phyloP scores from a whole-genome alignment of 2,888 invertebrate genomes.

The Rutpela maculata region DNA sequence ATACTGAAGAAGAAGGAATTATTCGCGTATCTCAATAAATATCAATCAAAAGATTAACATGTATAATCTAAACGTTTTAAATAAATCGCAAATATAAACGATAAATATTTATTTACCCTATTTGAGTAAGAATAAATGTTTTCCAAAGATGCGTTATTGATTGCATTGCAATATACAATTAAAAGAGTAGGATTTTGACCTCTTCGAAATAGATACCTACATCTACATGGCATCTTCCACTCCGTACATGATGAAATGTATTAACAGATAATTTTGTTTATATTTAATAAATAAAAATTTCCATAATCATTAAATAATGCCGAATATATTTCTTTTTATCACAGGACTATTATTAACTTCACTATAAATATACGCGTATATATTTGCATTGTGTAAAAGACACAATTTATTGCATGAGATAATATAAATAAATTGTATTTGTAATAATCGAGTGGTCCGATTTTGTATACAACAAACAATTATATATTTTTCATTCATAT shows the following conservation, averaged over 20 bases:
- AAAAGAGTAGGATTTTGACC: not conserved
- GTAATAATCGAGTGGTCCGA: not conserved
- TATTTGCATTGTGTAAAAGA: slow-evolving; percentile 23
- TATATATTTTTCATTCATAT: too few relatives aligned
- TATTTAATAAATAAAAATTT: slow-evolving; percentile 15
- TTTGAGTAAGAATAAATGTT: not conserved
- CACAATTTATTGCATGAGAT: not conserved
- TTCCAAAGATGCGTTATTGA: not conserved
- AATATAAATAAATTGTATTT: not conserved
- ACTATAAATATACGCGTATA: not conserved
- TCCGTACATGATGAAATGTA: not conserved
- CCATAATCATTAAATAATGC: slow-evolving; percentile 25
- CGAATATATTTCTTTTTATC: slow-evolving; percentile 1
- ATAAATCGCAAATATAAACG: not conserved
- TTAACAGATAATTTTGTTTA: not conserved
- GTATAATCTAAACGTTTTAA: too few relatives aligned
- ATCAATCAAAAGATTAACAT: too few relatives aligned
- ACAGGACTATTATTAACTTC: not conserved
- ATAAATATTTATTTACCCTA: not conserved
- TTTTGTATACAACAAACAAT: too few relatives aligned
- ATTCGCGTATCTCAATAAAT: too few relatives aligned
- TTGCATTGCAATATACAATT: not conserved
- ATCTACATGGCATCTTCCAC: slow-evolving; percentile 11
- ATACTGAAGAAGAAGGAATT: too few relatives aligned
- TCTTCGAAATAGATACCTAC: slow-evolving; percentile 1